These are phyloP conservation scores for Delphinus delphis DNA, from an alignment of 2,113 vertebrate species.

Conservation along the genomic window DNA sequence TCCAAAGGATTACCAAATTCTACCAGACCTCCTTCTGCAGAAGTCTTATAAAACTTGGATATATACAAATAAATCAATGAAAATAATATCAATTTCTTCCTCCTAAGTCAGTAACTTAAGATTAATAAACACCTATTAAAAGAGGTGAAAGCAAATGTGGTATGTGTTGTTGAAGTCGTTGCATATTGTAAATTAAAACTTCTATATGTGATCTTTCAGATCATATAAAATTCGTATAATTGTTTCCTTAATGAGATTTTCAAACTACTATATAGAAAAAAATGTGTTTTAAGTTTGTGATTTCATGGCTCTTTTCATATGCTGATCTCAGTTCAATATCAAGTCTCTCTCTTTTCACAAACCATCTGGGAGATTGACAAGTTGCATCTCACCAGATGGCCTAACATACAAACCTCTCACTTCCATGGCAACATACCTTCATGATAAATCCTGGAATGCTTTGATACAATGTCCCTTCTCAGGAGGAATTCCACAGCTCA, in stretches of 20 bases:
- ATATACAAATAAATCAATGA: not conserved
- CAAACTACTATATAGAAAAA: slow-evolving; percentile 7
- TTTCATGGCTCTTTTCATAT: slow-evolving; percentile 62
- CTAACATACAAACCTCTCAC: slow-evolving; percentile 42
- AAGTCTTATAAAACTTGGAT: not conserved
- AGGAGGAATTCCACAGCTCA: not conserved
- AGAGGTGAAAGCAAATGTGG: not conserved
- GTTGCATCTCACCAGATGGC: slow-evolving; percentile 71
- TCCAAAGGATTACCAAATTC: not conserved
- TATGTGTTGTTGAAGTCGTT: not conserved
- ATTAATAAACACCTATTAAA: not conserved
- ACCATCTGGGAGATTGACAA: slow-evolving; percentile 78
- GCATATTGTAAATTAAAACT: not conserved
- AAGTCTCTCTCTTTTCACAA: slow-evolving; percentile 70
- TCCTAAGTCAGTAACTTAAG: not conserved
- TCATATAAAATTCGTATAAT: not conserved
- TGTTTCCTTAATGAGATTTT: slow-evolving; percentile 28
- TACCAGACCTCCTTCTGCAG: not conserved
- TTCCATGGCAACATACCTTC: not conserved
- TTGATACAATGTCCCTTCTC: not conserved
- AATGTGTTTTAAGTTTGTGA: not conserved
- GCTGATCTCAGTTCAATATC: slow-evolving; percentile 67
- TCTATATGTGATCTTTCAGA: not conserved
- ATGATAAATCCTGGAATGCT: slow-evolving; percentile 41
- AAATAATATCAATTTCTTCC: not conserved